These are phyloP conservation scores for Rotaria macrura DNA, from an alignment of 2,888 invertebrate species.

Conservation along the genomic window DNA sequence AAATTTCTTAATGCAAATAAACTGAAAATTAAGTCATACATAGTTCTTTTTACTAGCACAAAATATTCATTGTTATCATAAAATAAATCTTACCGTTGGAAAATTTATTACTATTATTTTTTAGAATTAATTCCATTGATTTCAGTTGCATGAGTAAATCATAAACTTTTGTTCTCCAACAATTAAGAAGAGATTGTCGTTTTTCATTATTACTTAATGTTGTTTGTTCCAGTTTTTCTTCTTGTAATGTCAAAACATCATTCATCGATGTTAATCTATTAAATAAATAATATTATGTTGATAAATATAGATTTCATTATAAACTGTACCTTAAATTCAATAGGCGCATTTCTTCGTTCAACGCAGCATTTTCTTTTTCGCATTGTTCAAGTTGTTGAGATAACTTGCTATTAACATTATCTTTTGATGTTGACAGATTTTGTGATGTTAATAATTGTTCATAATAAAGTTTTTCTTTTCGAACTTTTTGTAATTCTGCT, in stretches of 20 bases:
- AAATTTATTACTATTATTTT: conserved; percentile 17
- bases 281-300: not conserved
- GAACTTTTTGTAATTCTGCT: not conserved
- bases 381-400: not conserved
- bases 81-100: not conserved
- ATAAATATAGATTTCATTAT: not conserved
- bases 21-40: too few species aligned
- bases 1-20: too few species aligned
- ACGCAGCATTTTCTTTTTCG: not conserved
- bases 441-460: not conserved
- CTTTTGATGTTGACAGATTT: not conserved
- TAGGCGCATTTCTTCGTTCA: not conserved
- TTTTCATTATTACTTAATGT: not conserved
- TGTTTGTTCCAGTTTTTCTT: conserved; percentile 25
- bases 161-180: conserved; percentile 30
- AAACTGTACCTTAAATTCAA: not conserved
- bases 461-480: conserved; percentile 17
- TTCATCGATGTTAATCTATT: conserved; percentile 28
- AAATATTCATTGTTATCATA: too few species aligned
- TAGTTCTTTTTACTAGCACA: too few species aligned
- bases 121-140: conserved; percentile 26
- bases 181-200: conserved; percentile 22
- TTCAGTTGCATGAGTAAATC: conserved; percentile 27
- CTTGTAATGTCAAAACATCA: conserved; percentile 29
- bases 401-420: not conserved